Base-by-base conservation (phyloP, 2,888 invertebrate species). In the Amphipyra berbera region DNA sequence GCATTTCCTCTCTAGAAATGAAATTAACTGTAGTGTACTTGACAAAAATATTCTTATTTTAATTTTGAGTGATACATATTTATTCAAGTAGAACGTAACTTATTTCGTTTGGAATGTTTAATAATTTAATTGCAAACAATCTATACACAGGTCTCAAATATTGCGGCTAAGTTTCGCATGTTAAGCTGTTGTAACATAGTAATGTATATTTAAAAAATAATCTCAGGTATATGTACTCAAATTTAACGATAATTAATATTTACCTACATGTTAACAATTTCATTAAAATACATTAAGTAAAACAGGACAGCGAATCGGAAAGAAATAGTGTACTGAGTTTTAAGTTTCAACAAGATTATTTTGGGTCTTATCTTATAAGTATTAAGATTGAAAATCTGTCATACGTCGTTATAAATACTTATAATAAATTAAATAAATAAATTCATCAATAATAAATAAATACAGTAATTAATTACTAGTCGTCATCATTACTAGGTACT, bases 401-500 rank as follows among this genome's bases (percentile, higher is more conserved):
- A 53, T 58, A 72, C 48, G 50, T 63, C 52, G 27, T 58, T 62
- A 56, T 48, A 55, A 61, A 55, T 66, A n/a, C n/a, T n/a, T n/a
- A 70, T 44, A 62, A 71, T 65, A 70, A 78, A 66, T 69, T 45
- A 73, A 37, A 66, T 56, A 57, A 76, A 66, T 73, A 61, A 72
- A 74, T 65, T 66, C 0, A 53, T 56, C 65, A 75, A 60, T 67
- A 65, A 59, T 76, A 56, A 72, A 77, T 78, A 73, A 73, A 68
- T 70, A 68, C 54, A 68, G 69, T 75, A 58, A 76, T 72, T 77
- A 81, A 64, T 78, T 67, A 71, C 81, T 83, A 84, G 73, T 84
- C 81, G 68, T 82, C 86, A 76, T 81, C 84, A 81, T 83, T 81
- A 81, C 87, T 90, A n/a, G n/a, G n/a, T n/a, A 91, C 88, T 92